Base-by-base conservation (phyloP, 2,888 invertebrate genomes). In the Zaprionus lineosus region DNA sequence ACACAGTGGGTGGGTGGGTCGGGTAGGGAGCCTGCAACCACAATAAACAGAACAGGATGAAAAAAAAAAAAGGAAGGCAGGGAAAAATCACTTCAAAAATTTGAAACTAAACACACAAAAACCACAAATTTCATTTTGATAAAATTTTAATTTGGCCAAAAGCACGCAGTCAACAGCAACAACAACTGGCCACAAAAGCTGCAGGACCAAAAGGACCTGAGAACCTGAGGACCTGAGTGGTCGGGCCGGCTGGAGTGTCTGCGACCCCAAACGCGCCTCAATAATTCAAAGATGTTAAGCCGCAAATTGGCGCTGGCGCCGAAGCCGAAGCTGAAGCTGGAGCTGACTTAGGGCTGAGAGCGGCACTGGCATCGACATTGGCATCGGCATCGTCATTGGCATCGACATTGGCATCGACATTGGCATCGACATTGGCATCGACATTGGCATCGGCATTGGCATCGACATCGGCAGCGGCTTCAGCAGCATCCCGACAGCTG, bases 221-320 rank as follows among this genome's bases (percentile, higher is more conserved):
- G 41, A 19, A 53, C 24, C 29, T 37, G 8, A 29, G 37, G 36
- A 29, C 51, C 41, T 36, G 18, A 36, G 12, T 51, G 50, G 12
- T 36, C 43, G 26, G 12, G 1, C 2, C 12, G 11, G n/a, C 9
- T 1, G 9, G 34, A 37, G 37, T 46, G 59, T 50, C 26, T 59
- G 78, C 44, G 74, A 68, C 74, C 74, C 62, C 61, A 63, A 63
- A 65, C 53, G 69, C 64, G 79, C 81, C 81, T 86, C 86, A 82
- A 82, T 82, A 82, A 82, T 86, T 82, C 77, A 86, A 85, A 81
- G 86, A 79, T 84, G 81, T 74, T 81, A 81, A 84, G 84, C 84
- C 84, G 82, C 86, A 82, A 81, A 82, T 82, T 86, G 81, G 84
- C 82, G 82, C 66, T 84, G 79, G 78, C 71, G 55, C 40, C 44